phyloP scores from a whole-genome alignment of 2,797 vertebrate species.

The Borostomias antarcticus region DNA sequence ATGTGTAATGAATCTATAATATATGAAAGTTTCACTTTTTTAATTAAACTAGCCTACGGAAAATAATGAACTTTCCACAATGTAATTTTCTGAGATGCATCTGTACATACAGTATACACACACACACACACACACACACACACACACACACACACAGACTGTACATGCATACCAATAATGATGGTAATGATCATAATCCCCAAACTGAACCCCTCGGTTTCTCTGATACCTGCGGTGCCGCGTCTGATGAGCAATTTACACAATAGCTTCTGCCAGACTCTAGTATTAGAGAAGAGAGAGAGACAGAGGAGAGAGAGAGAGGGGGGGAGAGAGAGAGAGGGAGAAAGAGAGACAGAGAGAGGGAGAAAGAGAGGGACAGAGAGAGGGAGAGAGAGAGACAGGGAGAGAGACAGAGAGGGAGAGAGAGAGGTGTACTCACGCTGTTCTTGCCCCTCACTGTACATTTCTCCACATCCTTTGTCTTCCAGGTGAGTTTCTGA shows the following conservation, averaged over 20 bases:
- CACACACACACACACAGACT: slow-evolving; percentile 3
- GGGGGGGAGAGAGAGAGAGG: neutral
- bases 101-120: too few species aligned
- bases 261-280: slow-evolving; percentile 21
- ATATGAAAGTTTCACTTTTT: too few species aligned
- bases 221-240: slow-evolving; percentile 35
- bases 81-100: too few species aligned
- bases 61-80: too few species aligned
- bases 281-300: slow-evolving; percentile 7
- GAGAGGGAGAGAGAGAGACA: slow-evolving; percentile 24
- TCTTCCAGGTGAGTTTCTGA: slow-evolving; percentile 84
- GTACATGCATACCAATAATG: too few species aligned
- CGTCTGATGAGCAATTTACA: slow-evolving; percentile 50
- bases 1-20: too few species aligned
- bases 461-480: slow-evolving; percentile 83
- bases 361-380: too few species aligned
- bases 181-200: slow-evolving; percentile 44
- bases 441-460: slow-evolving; percentile 85
- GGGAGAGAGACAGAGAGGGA: neutral
- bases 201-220: slow-evolving; percentile 37
- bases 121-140: slow-evolving; percentile 19
- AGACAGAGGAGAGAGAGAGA: slow-evolving; percentile 28
- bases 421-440: slow-evolving; percentile 69
- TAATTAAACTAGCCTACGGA: too few species aligned
- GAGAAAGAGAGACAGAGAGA: slow-evolving; percentile 23